phyloP scores from a whole-genome alignment of 2,888 invertebrate species.

The Cantharis rustica region DNA sequence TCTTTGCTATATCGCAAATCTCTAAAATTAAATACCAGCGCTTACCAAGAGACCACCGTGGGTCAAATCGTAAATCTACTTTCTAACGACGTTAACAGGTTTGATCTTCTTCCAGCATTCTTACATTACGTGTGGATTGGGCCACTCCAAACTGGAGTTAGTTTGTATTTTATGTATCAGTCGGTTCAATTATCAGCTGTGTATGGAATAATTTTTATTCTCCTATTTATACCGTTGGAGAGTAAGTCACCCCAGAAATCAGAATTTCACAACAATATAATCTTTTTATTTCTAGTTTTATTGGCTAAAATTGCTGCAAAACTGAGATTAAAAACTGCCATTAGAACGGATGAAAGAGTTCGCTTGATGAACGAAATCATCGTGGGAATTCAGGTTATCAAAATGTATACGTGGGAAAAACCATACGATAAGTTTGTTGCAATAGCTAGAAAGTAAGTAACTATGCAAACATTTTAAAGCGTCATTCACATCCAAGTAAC shows the following conservation, averaged over 20 bases:
- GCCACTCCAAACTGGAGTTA: constrained; percentile 71
- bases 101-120: constrained; percentile 71
- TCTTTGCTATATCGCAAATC: constrained; percentile 79
- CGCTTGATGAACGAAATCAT: constrained; percentile 73
- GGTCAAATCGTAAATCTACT: constrained; percentile 83
- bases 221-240: constrained; percentile 59
- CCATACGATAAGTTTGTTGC: constrained; percentile 59
- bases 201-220: constrained; percentile 62
- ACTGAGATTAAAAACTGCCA: constrained; percentile 52
- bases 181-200: constrained; percentile 61
- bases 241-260: constrained; percentile 48
- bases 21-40: constrained; percentile 65
- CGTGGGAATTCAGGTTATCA: constrained; percentile 70
- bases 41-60: constrained; percentile 79
- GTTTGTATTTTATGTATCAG: constrained; percentile 63
- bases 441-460: constrained; percentile 22
- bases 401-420: constrained; percentile 49
- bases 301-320: constrained; percentile 35
- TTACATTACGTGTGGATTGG: constrained; percentile 81
- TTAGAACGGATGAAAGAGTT: constrained; percentile 65
- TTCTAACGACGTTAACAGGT: constrained; percentile 83
- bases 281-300: constrained; percentile 31
- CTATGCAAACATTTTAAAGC: neutral
- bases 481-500: too few relatives aligned
- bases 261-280: neutral